phyloP scores from a whole-genome alignment of 2,113 vertebrate genomes.

The Hymenochirus boettgeri region DNA sequence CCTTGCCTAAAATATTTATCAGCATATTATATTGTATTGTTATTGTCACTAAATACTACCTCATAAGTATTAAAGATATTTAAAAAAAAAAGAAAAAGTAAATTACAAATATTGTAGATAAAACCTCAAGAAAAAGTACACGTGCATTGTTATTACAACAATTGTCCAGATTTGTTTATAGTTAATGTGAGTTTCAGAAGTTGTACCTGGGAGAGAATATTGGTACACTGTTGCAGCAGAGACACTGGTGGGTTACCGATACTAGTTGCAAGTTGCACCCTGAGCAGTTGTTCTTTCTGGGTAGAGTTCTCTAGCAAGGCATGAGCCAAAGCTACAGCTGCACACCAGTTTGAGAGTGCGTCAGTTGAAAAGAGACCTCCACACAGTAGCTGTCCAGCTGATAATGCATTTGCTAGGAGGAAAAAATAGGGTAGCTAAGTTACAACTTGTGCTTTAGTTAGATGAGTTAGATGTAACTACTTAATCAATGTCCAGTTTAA shows the following conservation, averaged over 20 bases:
- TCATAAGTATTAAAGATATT: too few relatives aligned
- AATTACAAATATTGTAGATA: too few relatives aligned
- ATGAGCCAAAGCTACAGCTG: slow-evolving; percentile 89
- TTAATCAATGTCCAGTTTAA: too few relatives aligned
- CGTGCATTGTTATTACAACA: too few relatives aligned
- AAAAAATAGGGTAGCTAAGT: background rate
- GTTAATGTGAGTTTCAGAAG: too few relatives aligned
- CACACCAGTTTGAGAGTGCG: slow-evolving; percentile 96
- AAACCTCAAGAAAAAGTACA: too few relatives aligned
- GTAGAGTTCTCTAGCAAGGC: slow-evolving; percentile 88
- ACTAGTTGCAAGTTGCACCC: slow-evolving; percentile 93
- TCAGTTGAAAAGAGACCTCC: slow-evolving; percentile 93
- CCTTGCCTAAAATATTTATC: too few relatives aligned
- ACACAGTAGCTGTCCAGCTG: slow-evolving; percentile 90
- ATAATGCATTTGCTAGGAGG: slow-evolving; percentile 82
- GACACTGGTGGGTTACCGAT: slow-evolving; percentile 93
- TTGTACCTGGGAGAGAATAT: slow-evolving; percentile 96
- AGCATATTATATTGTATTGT: too few relatives aligned
- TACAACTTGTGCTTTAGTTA: background rate
- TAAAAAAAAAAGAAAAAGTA: too few relatives aligned
- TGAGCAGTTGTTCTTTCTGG: slow-evolving; percentile 91
- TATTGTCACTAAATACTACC: too few relatives aligned
- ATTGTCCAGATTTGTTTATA: too few relatives aligned
- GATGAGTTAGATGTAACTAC: too few relatives aligned
- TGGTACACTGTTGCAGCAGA: slow-evolving; percentile 95